A percentile compares a stretch with the other conserved stretches of the same genome.
Evolutionary conservation across 2,797 vertebrate species (phyloP).

Genomic region (Sebastiscus albofasciatus): DNA sequence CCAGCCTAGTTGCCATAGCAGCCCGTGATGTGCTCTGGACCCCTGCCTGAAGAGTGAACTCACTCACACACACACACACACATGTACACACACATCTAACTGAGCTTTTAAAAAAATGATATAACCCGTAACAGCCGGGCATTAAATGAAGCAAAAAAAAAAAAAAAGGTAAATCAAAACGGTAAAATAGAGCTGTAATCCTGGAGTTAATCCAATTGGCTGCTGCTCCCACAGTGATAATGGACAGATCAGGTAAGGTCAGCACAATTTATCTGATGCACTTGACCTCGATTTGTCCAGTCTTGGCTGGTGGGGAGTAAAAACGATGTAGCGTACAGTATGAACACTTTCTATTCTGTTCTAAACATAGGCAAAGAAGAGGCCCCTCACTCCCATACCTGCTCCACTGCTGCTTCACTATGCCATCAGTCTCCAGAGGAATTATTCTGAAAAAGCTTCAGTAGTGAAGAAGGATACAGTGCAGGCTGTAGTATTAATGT

Average conservation of each 20-base stretch:
- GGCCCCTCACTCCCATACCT: not conserved
- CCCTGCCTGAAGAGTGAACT: slow-evolving; percentile 62
- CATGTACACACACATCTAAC: not conserved
- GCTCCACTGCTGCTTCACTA: slow-evolving; percentile 5
- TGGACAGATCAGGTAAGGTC: slow-evolving; percentile 21
- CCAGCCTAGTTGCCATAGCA: slow-evolving; percentile 77
- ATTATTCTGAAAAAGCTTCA: not conserved
- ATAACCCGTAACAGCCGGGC: not conserved
- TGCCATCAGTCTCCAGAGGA: slow-evolving; percentile 8
- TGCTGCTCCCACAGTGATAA: slow-evolving; percentile 4
- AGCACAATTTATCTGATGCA: slow-evolving; percentile 13
- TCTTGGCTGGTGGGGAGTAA: not conserved
- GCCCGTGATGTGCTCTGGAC: slow-evolving; percentile 70
- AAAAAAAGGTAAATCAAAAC: not conserved
- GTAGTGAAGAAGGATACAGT: not conserved
- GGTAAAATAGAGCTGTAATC: slow-evolving; percentile 9
- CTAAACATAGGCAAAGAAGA: slow-evolving; percentile 31
- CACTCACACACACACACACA: slow-evolving; percentile 18
- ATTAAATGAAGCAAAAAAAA: slow-evolving; percentile 9
- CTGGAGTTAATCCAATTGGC: slow-evolving; percentile 17
- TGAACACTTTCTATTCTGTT: slow-evolving; percentile 23
- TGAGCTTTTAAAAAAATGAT: slow-evolving; percentile 43
- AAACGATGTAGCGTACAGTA: not conserved
- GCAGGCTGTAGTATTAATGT: not conserved
- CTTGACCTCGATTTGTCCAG: slow-evolving; percentile 37